phyloP scores from a whole-genome alignment of 1,140 invertebrate genomes.

The Cecropterus lyciades region DNA sequence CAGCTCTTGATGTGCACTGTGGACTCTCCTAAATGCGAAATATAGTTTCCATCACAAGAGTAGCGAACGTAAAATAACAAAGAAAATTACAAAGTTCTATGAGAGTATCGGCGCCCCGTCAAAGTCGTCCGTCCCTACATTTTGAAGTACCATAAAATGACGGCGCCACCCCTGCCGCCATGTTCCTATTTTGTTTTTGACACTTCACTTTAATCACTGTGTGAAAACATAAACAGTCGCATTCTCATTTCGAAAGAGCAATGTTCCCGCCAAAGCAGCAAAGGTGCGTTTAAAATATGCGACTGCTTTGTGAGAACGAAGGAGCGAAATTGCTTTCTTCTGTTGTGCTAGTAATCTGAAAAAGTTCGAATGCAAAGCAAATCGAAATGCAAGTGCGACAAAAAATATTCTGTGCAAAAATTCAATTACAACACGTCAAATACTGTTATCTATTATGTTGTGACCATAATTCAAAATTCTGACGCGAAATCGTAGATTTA shows the following conservation, averaged over 20 bases:
- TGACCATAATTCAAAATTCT: conserved; percentile 61
- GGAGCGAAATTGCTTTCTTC: conserved; percentile 59
- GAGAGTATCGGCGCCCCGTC: conserved; percentile 67
- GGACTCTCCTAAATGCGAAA: conserved; percentile 11
- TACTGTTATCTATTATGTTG: conserved; percentile 36
- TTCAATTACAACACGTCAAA: conserved; percentile 28
- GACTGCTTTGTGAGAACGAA: conserved; percentile 63
- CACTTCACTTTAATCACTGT: conserved; percentile 82
- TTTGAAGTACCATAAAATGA: conserved; percentile 51
- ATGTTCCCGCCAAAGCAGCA: conserved; percentile 52
- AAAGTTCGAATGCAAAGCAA: conserved; percentile 30
- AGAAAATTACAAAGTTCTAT: conserved; percentile 70
- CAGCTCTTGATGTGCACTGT: conserved; percentile 7
- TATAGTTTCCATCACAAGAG: conserved; percentile 15
- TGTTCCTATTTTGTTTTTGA: conserved; percentile 79
- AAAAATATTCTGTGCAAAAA: conserved; percentile 32
- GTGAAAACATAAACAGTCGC: conserved; percentile 78
- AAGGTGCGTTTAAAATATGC: conserved; percentile 65
- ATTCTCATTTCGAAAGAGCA: conserved; percentile 80
- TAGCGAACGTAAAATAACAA: conserved; percentile 51
- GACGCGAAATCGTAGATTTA: conserved; percentile 63
- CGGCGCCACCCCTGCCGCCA: conserved; percentile 48
- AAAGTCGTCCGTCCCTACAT: conserved; percentile 56
- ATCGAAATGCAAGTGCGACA: conserved; percentile 9
- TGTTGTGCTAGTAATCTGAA: conserved; percentile 31